Evolutionary conservation across 2,797 vertebrate species (phyloP), one percentile per base, ranked within the genome.

Genomic region (Phalanger gymnotis): DNA sequence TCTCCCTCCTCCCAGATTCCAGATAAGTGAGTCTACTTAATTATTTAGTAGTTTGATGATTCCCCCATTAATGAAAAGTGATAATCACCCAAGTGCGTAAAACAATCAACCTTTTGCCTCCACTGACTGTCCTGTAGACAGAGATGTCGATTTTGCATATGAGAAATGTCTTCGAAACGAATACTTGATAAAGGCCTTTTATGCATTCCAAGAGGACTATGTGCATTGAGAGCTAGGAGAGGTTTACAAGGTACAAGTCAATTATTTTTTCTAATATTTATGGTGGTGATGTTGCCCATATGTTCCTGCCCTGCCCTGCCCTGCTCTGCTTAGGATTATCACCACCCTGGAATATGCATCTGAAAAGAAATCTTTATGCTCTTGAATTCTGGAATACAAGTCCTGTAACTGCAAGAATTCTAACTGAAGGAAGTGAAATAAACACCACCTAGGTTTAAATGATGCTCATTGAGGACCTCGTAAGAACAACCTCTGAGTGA

Each of bases 1-100:
- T 10, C 34, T 58, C 4, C n/a, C 55, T 11, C 87, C 94, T 92
- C 54, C 93, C 56, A 93, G 89, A 34, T 90, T 94, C 55, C 87
- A 95, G 93, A 96, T 91, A 95, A 91, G 92, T 94, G 96, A 96
- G 95, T 93, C 92, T 96, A 91, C 56, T 97, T 90, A 96, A 96
- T 97, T 97, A 98, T 97, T 96, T 92, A 97, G 95, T 97, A 91
- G 91, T 81, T 81, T 95, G 97, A 96, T 5, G 90, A 97, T 97
- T 92, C 91, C n/a, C 66, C 95, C 92, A 95, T 47, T 94, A 97
- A 93, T 94, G 95, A 98, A 96, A 96, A 96, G 95, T 96, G 95
- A 95, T 96, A 97, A 97, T 61, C 97, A 94, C 92, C 95, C 96
- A 97, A 96, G 94, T 94, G 96, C 81, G 96, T 95, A 94, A 94